phyloP scores from a whole-genome alignment of 2,888 invertebrate genomes.

The Spilarctia lutea region DNA sequence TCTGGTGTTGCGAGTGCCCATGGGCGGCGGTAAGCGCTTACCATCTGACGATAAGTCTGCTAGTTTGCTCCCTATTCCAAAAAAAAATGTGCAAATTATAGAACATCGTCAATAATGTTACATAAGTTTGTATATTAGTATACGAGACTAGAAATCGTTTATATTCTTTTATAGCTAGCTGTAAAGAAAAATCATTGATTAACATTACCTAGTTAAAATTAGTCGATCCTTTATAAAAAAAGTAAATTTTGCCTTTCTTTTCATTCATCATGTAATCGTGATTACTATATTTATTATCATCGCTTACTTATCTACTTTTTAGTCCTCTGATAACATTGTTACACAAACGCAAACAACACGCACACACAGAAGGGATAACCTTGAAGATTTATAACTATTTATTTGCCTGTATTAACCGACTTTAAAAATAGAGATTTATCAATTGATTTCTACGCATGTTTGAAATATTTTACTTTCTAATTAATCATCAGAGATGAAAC shows the following conservation, averaged over 20 bases:
- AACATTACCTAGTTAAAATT: background rate
- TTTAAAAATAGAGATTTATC: too few relatives aligned
- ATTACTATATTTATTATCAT: conserved; percentile 12
- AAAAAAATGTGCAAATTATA: background rate
- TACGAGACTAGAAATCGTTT: background rate
- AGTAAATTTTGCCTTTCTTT: background rate
- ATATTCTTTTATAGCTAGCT: background rate
- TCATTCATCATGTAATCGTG: conserved; percentile 10
- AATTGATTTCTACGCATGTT: background rate
- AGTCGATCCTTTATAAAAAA: background rate
- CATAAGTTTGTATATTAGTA: background rate
- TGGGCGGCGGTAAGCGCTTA: too few relatives aligned
- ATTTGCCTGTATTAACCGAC: too few relatives aligned
- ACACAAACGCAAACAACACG: conserved; percentile 1
- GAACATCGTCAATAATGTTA: background rate
- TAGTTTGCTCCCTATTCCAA: too few relatives aligned
- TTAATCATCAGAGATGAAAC: too few relatives aligned
- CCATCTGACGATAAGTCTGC: too few relatives aligned
- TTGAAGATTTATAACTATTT: background rate
- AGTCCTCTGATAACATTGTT: conserved; percentile 17
- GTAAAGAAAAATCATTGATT: background rate
- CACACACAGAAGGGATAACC: background rate
- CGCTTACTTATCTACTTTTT: conserved; percentile 20
- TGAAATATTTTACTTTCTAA: too few relatives aligned
- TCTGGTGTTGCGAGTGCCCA: too few relatives aligned